phyloP scores from a whole-genome alignment of 2,888 invertebrate genomes.

The Microctonus aethiopoides region DNA sequence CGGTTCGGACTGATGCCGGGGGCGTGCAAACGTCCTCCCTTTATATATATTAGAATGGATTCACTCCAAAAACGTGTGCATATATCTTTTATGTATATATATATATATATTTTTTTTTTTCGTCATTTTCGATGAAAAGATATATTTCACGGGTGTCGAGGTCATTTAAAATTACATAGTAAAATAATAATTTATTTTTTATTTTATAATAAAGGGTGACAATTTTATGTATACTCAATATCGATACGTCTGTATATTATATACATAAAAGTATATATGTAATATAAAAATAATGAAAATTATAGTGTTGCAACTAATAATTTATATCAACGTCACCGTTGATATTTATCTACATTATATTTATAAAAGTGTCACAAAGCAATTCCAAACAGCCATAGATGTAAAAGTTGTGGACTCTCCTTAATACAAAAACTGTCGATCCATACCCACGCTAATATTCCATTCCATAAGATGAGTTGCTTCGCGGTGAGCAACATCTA shows the following conservation, averaged over 20 bases:
- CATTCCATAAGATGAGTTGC: conserved; percentile 21
- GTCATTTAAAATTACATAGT: not conserved
- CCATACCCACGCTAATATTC: conserved; percentile 37
- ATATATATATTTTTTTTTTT: not conserved
- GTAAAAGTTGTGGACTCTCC: not conserved
- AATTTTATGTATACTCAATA: not conserved
- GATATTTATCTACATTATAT: not conserved
- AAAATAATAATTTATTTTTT: not conserved
- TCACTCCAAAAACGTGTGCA: conserved; percentile 38
- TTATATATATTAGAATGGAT: conserved; percentile 18
- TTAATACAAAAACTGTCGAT: conserved; percentile 40
- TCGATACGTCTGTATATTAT: too few species aligned
- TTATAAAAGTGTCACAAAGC: not conserved
- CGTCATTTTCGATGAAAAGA: not conserved
- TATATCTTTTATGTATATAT: conserved; percentile 33
- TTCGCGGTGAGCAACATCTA: conserved; percentile 5
- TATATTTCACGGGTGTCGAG: conserved; percentile 18
- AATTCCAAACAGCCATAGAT: not conserved
- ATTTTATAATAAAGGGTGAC: not conserved
- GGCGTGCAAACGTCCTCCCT: conserved; percentile 48
- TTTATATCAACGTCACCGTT: not conserved
- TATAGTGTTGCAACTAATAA: too few species aligned
- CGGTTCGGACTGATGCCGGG: conserved; percentile 45
- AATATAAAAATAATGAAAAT: too few species aligned
- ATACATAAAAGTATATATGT: too few species aligned